Percentiles rank a stretch among this genome's conserved stretches.
These are phyloP conservation scores for Labia minor DNA, from an alignment of 2,888 invertebrate genomes.

Conservation along the genomic window DNA sequence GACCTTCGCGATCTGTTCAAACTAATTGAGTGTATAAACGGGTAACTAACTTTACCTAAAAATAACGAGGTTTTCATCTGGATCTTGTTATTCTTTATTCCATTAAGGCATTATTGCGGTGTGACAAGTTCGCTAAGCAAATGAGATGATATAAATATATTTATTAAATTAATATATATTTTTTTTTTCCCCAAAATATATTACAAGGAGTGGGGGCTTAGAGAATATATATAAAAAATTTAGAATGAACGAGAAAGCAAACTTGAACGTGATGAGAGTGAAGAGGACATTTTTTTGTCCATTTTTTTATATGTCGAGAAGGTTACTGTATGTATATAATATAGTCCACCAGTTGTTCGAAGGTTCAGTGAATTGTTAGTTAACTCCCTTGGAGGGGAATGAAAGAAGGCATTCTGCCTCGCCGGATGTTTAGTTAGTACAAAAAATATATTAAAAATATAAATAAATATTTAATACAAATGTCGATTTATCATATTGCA, in stretches of 20 bases:
- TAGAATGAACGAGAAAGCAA: not conserved
- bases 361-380: not conserved
- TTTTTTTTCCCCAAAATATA: not conserved
- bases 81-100: not conserved
- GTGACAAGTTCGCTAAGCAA: not conserved
- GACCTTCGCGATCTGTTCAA: not conserved
- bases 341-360: not conserved
- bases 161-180: not conserved
- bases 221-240: not conserved
- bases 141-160: slow-evolving; percentile 1
- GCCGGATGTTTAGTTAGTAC: slow-evolving; percentile 28
- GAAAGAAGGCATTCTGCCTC: slow-evolving; percentile 8
- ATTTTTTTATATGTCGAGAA: slow-evolving; percentile 16
- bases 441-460: slow-evolving; percentile 26
- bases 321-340: slow-evolving; percentile 17
- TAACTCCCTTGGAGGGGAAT: slow-evolving; percentile 16
- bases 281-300: not conserved
- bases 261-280: slow-evolving; percentile 5
- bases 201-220: not conserved
- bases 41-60: not conserved
- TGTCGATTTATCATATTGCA: not conserved
- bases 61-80: not conserved
- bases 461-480: slow-evolving; percentile 19
- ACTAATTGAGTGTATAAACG: slow-evolving; percentile 1
- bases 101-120: not conserved